Evolutionary conservation across 2,888 invertebrate species (phyloP).

Genomic region (Trissolcus japonicus): DNA sequence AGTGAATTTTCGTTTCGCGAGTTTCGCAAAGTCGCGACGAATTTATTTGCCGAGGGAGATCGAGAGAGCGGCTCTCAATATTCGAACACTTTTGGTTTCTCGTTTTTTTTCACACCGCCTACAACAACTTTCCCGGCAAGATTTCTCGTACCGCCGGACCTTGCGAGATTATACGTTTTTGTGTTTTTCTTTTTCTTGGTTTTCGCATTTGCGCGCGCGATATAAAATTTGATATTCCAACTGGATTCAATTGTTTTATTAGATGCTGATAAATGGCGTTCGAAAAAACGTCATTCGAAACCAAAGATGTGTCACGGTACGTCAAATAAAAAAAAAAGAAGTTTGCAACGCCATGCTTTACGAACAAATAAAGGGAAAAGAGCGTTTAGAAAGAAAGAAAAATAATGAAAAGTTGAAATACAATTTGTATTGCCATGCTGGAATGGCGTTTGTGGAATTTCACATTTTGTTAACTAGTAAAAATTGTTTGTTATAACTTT

Average conservation of each 20-base stretch:
- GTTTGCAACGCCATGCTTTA: neutral
- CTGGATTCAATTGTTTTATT: conserved; percentile 7
- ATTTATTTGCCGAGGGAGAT: too few relatives aligned
- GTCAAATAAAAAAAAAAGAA: conserved; percentile 1
- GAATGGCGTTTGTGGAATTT: conserved; percentile 24
- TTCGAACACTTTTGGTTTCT: too few relatives aligned
- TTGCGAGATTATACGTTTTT: neutral
- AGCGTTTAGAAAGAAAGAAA: conserved; percentile 1
- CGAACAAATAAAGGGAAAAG: neutral
- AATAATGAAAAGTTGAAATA: too few relatives aligned
- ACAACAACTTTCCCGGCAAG: too few relatives aligned
- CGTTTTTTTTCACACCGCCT: too few relatives aligned
- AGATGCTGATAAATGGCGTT: conserved; percentile 39
- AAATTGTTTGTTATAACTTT: conserved; percentile 19
- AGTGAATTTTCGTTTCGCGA: neutral
- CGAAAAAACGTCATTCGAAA: conserved; percentile 50
- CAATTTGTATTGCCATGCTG: conserved; percentile 6
- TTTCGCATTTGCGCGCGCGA: conserved; percentile 15
- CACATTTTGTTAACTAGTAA: conserved; percentile 8
- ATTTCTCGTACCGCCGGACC: neutral
- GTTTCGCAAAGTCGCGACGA: neutral
- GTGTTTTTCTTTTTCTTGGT: neutral
- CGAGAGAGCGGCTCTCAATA: too few relatives aligned
- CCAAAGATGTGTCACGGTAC: conserved; percentile 50
- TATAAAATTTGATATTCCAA: conserved; percentile 2